A percentile compares a stretch with the other conserved stretches of the same genome.
Conservation (phyloP, 2,888 invertebrate species). For the Cataglyphis cursor region DNA sequence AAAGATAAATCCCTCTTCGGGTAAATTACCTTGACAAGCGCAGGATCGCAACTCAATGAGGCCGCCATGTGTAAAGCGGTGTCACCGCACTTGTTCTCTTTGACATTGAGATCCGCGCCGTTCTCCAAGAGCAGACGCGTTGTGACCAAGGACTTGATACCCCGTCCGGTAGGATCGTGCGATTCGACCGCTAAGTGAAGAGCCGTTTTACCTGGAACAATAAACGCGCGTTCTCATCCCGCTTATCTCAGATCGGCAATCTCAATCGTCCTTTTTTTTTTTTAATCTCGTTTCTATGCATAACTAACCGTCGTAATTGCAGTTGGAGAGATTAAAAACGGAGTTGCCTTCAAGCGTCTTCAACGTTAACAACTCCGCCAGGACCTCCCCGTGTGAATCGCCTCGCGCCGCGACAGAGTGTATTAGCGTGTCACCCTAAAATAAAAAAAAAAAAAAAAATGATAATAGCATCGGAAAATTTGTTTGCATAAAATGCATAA, state of each 20-base stretch:
- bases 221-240: background rate
- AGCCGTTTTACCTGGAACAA: conserved; percentile 79
- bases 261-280: background rate
- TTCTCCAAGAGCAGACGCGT: conserved; percentile 77
- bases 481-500: background rate
- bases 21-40: conserved; percentile 79
- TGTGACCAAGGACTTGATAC: conserved; percentile 65
- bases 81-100: conserved; percentile 76
- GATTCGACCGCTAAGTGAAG: conserved; percentile 81
- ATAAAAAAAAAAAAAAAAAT: background rate
- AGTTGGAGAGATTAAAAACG: conserved; percentile 80
- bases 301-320: conserved; percentile 81
- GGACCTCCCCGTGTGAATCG: conserved; percentile 76
- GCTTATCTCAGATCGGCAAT: background rate
- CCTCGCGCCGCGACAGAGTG: conserved; percentile 80
- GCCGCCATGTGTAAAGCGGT: conserved; percentile 81
- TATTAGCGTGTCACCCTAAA: conserved; percentile 81
- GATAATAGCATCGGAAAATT: conserved; percentile 5
- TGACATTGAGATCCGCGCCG: conserved; percentile 76
- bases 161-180: conserved; percentile 71
- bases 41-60: conserved; percentile 76
- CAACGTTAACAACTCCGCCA: conserved; percentile 80
- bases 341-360: conserved; percentile 76
- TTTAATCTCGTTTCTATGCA: background rate
- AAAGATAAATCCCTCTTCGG: background rate